Base-by-base conservation (phyloP, 2,797 vertebrate genomes). In the Halcyon badia region DNA sequence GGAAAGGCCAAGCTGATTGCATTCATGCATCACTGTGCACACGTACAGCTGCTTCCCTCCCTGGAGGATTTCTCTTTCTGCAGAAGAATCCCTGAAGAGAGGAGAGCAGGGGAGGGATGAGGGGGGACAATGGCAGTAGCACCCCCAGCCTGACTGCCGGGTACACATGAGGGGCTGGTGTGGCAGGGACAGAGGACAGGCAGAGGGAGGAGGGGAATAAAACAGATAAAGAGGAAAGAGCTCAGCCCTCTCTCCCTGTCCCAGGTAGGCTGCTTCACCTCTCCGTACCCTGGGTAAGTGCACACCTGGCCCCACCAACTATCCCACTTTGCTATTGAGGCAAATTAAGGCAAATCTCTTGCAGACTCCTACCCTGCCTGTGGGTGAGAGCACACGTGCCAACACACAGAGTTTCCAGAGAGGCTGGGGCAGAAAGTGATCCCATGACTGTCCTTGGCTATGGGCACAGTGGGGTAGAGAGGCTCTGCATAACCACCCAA, bases 81-180 rank as follows among this genome's bases (percentile, higher is more conserved):
- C 84, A 46, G 61, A 41, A 95, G 75, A 26, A 90, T 46, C 85
- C 65, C 89, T 49, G 85, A 68, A 48, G 49, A 92, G 62, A 48
- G 41, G 20, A 61, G 58, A 35, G 58, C 19, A 39, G 46, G 28
- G 22, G 31, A 60, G 25, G 42, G 39, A 62, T 64, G 39, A 1
- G 0, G 2, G 1, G 31, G 24, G n/a, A 16, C n/a, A 71, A 11
- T 0, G 0, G 49, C 6, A 1, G 48, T 6, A 33, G 21, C 57
- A 75, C 5, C 26, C 15, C 52, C 51, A 12, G 15, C 54, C 52
- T 48, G 54, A 58, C 60, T 87, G 60, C 57, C 52, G 39, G 31
- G 41, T 31, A 28, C 22, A 5, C 0, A 0, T 12, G 5, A 4
- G 7, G 25, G 28, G 42, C 39, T 85, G 8, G 10, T 37, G 31